Percentiles rank a stretch among this genome's conserved stretches.
Conservation (phyloP, 2,888 invertebrate species). For the Suillia variegata region DNA sequence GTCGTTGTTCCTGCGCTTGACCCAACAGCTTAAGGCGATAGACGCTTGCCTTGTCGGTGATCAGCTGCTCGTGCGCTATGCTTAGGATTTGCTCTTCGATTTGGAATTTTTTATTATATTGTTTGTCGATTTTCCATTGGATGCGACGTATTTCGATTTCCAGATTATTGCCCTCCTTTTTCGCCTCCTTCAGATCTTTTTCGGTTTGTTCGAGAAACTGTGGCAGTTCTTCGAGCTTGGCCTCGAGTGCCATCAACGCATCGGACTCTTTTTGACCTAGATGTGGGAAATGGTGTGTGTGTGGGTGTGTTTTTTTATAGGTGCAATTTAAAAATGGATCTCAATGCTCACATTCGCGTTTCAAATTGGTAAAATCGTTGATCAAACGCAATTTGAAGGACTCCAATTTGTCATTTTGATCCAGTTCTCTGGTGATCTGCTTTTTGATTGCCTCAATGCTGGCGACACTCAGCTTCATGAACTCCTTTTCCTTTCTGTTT, state of each 20-base stretch:
- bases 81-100: conserved; percentile 71
- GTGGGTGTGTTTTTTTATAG: too few species aligned
- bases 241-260: conserved; percentile 64
- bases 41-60: conserved; percentile 72
- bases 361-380: conserved; percentile 62
- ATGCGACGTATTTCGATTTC: conserved; percentile 53
- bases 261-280: conserved; percentile 65
- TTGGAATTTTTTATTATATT: conserved; percentile 64
- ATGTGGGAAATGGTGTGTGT: not conserved
- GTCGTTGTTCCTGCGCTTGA: conserved; percentile 61
- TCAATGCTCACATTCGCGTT: conserved; percentile 46
- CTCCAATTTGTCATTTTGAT: conserved; percentile 69
- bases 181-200: conserved; percentile 66
- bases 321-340: not conserved
- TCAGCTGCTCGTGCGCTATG: conserved; percentile 70
- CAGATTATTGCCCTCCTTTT: conserved; percentile 57
- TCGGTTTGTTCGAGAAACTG: conserved; percentile 69
- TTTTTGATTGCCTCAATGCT: conserved; percentile 74
- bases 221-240: conserved; percentile 64
- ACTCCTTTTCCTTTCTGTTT: conserved; percentile 67
- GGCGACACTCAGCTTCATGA: conserved; percentile 64
- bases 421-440: conserved; percentile 69
- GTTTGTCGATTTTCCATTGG: conserved; percentile 63
- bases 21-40: conserved; percentile 60
- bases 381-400: conserved; percentile 66